A percentile compares a stretch with the other conserved stretches of the same genome.
phyloP scores from a whole-genome alignment of 2,113 vertebrate genomes.

The Daphoenositta chrysoptera region DNA sequence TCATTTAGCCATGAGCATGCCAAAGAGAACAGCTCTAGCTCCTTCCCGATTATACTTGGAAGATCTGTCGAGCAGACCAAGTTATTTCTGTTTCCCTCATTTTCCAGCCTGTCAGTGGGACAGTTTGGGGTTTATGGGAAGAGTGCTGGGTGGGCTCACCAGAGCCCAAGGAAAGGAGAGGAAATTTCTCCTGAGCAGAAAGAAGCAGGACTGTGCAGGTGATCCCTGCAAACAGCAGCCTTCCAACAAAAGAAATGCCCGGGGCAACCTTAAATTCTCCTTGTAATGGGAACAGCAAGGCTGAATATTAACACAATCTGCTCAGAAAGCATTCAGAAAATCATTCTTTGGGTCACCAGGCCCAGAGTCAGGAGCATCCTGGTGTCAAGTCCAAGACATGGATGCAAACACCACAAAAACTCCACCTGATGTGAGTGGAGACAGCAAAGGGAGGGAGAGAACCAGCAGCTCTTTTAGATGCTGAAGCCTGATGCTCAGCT shows the following conservation, averaged over 20 bases:
- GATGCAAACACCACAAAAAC: background rate
- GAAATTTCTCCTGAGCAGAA: background rate
- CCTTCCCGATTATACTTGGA: background rate
- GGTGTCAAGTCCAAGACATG: too few relatives aligned
- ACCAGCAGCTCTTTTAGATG: background rate
- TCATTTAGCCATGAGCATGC: background rate
- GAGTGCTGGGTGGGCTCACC: background rate
- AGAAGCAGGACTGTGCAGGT: background rate
- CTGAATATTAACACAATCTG: background rate
- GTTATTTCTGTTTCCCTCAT: background rate
- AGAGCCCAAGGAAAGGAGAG: background rate
- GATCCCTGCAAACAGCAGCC: background rate
- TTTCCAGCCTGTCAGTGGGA: background rate
- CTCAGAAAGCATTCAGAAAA: background rate
- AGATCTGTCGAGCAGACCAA: background rate
- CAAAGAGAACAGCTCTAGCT: background rate
- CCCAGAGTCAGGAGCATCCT: background rate
- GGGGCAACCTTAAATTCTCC: fast-evolving
- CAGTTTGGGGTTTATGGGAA: background rate
- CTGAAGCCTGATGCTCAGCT: background rate
- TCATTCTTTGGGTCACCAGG: background rate
- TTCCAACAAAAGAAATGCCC: background rate
- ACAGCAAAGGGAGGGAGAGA: background rate
- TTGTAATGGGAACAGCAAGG: background rate
- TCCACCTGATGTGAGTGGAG: background rate